Base-by-base conservation (phyloP, 2,113 vertebrate genomes). In the Pitta sordida region DNA sequence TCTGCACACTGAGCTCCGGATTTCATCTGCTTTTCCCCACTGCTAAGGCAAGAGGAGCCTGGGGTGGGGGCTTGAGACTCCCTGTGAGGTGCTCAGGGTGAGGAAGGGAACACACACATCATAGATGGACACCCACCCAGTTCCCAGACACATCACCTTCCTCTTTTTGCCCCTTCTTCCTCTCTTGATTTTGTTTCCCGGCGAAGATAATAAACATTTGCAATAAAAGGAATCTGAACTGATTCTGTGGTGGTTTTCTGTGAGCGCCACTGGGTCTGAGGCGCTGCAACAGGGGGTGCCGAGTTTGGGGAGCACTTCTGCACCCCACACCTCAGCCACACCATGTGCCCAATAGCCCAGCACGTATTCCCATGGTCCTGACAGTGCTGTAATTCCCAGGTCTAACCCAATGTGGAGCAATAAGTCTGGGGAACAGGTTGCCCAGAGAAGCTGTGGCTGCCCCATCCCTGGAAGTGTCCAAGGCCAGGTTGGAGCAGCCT, bases 261-360 rank as follows among this genome's bases (percentile, higher is more conserved):
- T 11, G 13, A 41, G 18, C 56, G 36, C 37, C 49, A 1, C 43
- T 20, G 86, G 56, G 67, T 12, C 0, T 12, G 11, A 52, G 30
- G 44, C n/a, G 18, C 36, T 8, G 39, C 27, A 16, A 4, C 0
- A 0, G 43, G 15, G 11, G 41, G 53, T 69, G 49, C 46, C 0
- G 0, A 15, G 23, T 29, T 4, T 48, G 58, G 64, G 43, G 63
- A 68, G 30, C 24, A 3, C 8, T 48, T 77, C 15, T 59, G 36
- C 27, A 15, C 36, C 70, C 53, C 90, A 51, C 21, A 7, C 14
- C 41, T 69, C 13, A 56, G 26, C 43, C 41, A 19, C 43, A 2
- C 1, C 41, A 17, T 5, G 34, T 52, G 16, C 56, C 77, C 20
- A n/a, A n/a, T 16, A 44, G 37, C 9, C 16, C 29, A 5, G n/a